Evolutionary conservation across 1,140 invertebrate species (phyloP), one percentile per base, ranked within the genome.

Genomic region (Hyphantria cunea): DNA sequence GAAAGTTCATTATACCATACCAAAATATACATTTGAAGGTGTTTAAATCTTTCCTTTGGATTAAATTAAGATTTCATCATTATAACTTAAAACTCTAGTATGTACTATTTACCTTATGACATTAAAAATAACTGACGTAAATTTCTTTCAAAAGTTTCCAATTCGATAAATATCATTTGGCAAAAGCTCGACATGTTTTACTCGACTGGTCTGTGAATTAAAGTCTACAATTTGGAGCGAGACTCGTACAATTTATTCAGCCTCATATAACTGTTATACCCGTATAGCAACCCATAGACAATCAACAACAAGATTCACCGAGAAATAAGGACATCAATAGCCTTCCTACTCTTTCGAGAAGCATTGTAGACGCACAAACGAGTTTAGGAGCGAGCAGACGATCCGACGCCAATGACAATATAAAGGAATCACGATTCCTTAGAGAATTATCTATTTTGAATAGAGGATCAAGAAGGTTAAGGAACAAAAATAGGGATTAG

Each of bases 241-340:
- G 17, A 25, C 5, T 25, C 5, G 5, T 25, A 25, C 17, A 25
- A 3, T 25, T 25, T 25, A 25, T 25, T 25, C 5, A 25, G 9
- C 17, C 41, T 10, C 41, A 53, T 17, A 41, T 42, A 13, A 42
- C 37, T 31, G 6, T 8, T 17, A 54, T 12, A 54, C 25, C 42
- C 51, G 17, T 25, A 1, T 25, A 25, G 44, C 41, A 7, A 42
- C 12, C 51, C 17, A 54, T 42, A 54, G 41, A 54, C 52, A 39
- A 44, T 54, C 32, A 39, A 25, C 41, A 42, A 7, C 33, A 17
- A 44, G 9, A 17, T 54, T 31, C 39, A 77, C 68, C 17, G 5
- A 25, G 2, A 62, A 70, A 72, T 69, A 80, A 74, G 74, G 77
- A 80, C 69, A 69, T 78, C 78, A 80, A 80, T 78, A 70, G 70